Evolutionary conservation across 2,113 vertebrate genomes (phyloP), one percentile per base, ranked within the genome.

Genomic region (Cyprinodon variegatus): DNA sequence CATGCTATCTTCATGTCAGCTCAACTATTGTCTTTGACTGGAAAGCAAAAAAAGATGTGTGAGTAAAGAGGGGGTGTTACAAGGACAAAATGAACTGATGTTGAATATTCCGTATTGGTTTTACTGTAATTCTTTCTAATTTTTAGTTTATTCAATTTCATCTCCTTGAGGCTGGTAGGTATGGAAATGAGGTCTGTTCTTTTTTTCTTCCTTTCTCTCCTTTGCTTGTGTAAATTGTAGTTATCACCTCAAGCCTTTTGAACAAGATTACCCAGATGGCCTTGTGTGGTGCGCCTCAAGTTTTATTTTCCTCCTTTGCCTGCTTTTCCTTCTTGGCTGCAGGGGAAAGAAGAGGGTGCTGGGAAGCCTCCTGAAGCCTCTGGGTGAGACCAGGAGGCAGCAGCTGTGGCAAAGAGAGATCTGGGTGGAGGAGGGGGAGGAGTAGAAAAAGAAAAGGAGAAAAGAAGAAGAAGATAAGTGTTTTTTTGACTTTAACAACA

Each of bases 201-300:
- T 83, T 84, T 88, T 88, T 74, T 68, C 57, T 73, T 68, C 61
- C 83, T 82, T 83, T 81, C 46, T 67, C 64, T 85, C 81, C 90
- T 90, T 90, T 88, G 90, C 92, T 90, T 93, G 92, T 93, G 93
- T 94, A 94, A 94, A 94, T 93, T 95, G 92, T 92, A 92, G 91
- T 88, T 89, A 94, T 95, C 89, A 93, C 93, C 94, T 92, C 89
- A 70, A 94, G 94, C 93, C 91, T 94, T 94, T 94, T 93, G 90
- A 95, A 91, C 93, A 93, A 94, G 93, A 94, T 95, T 94, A 95
- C 93, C 93, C 94, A 94, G 94, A 95, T 94, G 93, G 94, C 93
- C 93, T 94, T 91, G 93, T 91, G 91, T 92, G 88, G 91, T 94
- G 88, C 78, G 94, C 93, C 93, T 92, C 79, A 90, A 95, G 93